Evolutionary conservation across 2,888 invertebrate species (phyloP).

Genomic region (Toxonevra muliebris): DNA sequence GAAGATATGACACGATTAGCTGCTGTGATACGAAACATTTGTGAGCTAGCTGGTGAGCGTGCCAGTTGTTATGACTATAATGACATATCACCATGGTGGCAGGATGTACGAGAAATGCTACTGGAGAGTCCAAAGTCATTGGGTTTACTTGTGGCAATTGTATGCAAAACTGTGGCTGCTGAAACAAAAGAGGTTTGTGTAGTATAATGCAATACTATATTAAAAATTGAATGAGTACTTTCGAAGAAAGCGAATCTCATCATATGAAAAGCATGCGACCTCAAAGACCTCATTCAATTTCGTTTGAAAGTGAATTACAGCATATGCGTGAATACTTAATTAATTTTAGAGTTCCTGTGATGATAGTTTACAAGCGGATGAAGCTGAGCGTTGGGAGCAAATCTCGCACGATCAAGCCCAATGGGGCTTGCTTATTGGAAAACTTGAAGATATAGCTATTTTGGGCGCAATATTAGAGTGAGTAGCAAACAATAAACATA

Average conservation of each 20-base stretch:
- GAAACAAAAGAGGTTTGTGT: slow-evolving; percentile 50
- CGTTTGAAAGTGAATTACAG: not conserved
- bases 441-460: slow-evolving; percentile 87
- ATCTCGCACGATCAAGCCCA: slow-evolving; percentile 86
- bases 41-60: slow-evolving; percentile 71
- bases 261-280: not conserved
- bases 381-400: slow-evolving; percentile 79
- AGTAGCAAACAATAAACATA: slow-evolving; percentile 58
- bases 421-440: slow-evolving; percentile 87
- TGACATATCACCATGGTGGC: slow-evolving; percentile 84
- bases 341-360: slow-evolving; percentile 56
- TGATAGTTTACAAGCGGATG: slow-evolving; percentile 57
- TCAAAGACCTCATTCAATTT: too few relatives aligned
- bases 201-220: not conserved
- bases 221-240: not conserved
- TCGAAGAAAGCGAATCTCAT: not conserved
- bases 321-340: not conserved
- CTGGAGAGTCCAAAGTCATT: slow-evolving; percentile 79
- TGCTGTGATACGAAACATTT: slow-evolving; percentile 72
- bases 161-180: slow-evolving; percentile 79
- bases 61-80: slow-evolving; percentile 71
- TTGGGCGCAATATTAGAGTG: slow-evolving; percentile 72
- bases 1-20: slow-evolving; percentile 76
- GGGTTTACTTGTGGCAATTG: slow-evolving; percentile 83
- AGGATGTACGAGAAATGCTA: slow-evolving; percentile 76